Base-by-base conservation (phyloP, 1,140 invertebrate genomes). In the Anagrus nilaparvatae region DNA sequence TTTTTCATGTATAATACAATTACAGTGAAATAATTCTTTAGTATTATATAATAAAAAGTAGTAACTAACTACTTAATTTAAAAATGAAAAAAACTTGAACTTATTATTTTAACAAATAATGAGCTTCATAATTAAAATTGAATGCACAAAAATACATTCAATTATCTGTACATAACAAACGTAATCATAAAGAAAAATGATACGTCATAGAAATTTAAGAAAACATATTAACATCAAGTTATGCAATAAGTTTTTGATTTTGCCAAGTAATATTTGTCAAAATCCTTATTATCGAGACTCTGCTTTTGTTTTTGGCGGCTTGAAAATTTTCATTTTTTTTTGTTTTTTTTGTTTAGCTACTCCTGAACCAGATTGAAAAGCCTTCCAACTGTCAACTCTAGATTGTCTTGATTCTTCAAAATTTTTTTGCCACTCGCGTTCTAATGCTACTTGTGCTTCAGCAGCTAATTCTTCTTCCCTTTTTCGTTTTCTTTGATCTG, bases 361-460 rank as follows among this genome's bases (percentile, higher is more conserved):
- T 40, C 71, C 74, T 52, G 74, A 75, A 32, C 77, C 80, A 21
- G 81, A 83, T 60, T 94, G 86, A 63, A 96, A 97, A 29, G 77
- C 84, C 61, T 96, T 89, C 94, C 93, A 97, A 65, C 90, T 96
- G 41, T 92, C 85, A 0, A 97, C 92, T 50, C 93, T 71, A 39
- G 82, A 91, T 71, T 95, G 88, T 50, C 93, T 74, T 33, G 89
- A 94, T 72, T 94, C 93, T 70, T 98, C 94, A 75, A 94, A 98
- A 71, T 97, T 98, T 59, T 94, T 91, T 46, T 94, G 84, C 92
- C 93, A 97, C 66, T 97, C 92, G 53, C 88, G 85, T 56, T 95
- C 85, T 34, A 85, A 64, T 39, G 89, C 87, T 43, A 82, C 77
- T 54, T 84, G 82, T 56, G 94, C 89, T 66, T 95, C 91, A 43